A percentile compares a stretch with the other conserved stretches of the same genome.
phyloP scores from a whole-genome alignment of 2,113 vertebrate genomes.

The Notothenia rossii region DNA sequence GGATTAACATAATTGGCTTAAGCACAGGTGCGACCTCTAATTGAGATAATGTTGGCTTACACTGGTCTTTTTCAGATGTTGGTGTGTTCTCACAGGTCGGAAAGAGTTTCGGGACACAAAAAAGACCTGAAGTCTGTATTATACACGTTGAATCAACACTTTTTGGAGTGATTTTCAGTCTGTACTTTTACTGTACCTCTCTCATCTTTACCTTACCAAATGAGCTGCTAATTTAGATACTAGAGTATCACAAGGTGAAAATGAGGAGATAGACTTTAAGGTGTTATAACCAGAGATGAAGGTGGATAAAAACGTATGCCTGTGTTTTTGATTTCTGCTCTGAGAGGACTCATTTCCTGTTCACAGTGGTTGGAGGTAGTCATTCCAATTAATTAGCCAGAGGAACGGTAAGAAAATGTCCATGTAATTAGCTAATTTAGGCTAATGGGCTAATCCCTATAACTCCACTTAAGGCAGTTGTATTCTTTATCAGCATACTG shows the following conservation, averaged over 20 bases:
- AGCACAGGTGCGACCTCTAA: constrained; percentile 62
- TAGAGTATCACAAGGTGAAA: constrained; percentile 52
- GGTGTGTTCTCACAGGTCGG: constrained; percentile 8
- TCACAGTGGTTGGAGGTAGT: constrained; percentile 67
- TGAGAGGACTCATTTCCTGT: constrained; percentile 62
- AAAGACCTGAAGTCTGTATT: neutral
- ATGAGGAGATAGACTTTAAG: constrained; percentile 27
- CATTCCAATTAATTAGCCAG: constrained; percentile 80
- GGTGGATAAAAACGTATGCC: constrained; percentile 31
- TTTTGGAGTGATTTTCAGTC: neutral
- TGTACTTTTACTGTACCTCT: neutral
- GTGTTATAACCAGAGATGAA: constrained; percentile 18
- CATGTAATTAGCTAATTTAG: constrained; percentile 82
- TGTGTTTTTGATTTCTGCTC: constrained; percentile 58
- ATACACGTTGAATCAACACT: neutral
- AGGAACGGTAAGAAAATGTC: constrained; percentile 74
- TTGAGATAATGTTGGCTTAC: constrained; percentile 42
- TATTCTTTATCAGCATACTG: constrained; percentile 57
- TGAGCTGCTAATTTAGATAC: constrained; percentile 41
- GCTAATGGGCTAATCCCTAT: constrained; percentile 78
- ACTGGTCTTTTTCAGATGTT: constrained; percentile 20
- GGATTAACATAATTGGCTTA: constrained; percentile 50
- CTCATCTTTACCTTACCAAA: constrained; percentile 8
- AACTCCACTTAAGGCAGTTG: constrained; percentile 68
- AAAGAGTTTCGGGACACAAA: constrained; percentile 14